Evolutionary conservation across 2,888 invertebrate genomes (phyloP), one percentile per base, ranked within the genome.

Genomic region (Ligdia adustata): DNA sequence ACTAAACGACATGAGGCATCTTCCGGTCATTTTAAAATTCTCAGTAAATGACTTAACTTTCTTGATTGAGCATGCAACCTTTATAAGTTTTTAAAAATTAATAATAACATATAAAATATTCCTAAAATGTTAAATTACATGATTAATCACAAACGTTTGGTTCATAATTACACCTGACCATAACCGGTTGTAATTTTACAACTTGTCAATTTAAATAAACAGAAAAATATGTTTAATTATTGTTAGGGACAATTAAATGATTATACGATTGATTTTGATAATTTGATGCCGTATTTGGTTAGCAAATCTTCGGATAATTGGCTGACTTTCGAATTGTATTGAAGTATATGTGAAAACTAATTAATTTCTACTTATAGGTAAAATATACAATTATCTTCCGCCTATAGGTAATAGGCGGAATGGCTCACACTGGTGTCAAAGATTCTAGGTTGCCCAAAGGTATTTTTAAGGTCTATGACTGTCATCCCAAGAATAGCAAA

Each of bases 211-310:
- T 54, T 48, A 43, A 34, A 29, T 45, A 50, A 54, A 54, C 27
- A 47, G 47, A 50, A 57, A 51, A 55, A 58, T 56, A 49, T 47
- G 12, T 33, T 14, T 49, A 43, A 52, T 52, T 29, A 20, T 34
- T 33, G 42, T 44, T n/a, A 49, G 15, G 35, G 32, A 50, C 45
- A 24, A 50, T 55, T 52, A 57, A 47, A 55, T 49, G 24, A 46
- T 52, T 51, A 51, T 20, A 27, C 5, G 33, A 33, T 53, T 48
- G 44, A 38, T 43, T 43, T 46, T 39, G 27, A 53, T 53, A 44
- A 49, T 56, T 56, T 48, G 52, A 54, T 42, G 45, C 52, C 46
- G 52, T 52, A 50, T 59, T 59, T 59, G 55, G 55, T 54, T 50
- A 27, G 44, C 40, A 14, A 50, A 44, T 50, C 22, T 26, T 13